A percentile compares a stretch with the other conserved stretches of the same genome.
phyloP scores from a whole-genome alignment of 2,888 invertebrate species.

The Clitarchus hookeri region DNA sequence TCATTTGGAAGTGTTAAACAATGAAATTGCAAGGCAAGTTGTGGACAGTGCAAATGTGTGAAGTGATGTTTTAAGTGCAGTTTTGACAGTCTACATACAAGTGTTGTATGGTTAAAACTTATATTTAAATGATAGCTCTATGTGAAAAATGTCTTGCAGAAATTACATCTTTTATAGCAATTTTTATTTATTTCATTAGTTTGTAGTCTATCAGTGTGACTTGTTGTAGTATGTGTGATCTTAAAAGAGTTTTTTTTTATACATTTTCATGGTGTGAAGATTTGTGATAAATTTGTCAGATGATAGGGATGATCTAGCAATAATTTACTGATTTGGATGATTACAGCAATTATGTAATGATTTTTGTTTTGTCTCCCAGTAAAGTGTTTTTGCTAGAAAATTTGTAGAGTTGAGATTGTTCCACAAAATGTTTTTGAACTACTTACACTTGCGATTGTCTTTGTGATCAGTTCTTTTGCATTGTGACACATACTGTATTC shows the following conservation, averaged over 20 bases:
- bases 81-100: not conserved
- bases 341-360: not conserved
- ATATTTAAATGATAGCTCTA: not conserved
- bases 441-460: too few relatives aligned
- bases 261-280: not conserved
- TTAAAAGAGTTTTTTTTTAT: constrained; percentile 1
- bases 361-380: not conserved
- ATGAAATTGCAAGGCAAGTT: not conserved
- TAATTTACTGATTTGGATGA: not conserved
- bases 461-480: too few relatives aligned
- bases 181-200: constrained; percentile 1
- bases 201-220: not conserved
- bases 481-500: too few relatives aligned
- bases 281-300: not conserved
- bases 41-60: not conserved
- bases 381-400: too few relatives aligned
- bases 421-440: too few relatives aligned
- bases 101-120: not conserved
- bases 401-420: too few relatives aligned
- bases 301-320: not conserved
- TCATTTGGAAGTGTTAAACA: not conserved
- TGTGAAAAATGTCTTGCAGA: not conserved
- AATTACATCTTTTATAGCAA: not conserved
- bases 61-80: not conserved
- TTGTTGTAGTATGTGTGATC: not conserved